Percentiles rank a stretch among this genome's conserved stretches.
phyloP scores from a whole-genome alignment of 2,113 vertebrate genomes.

The Clarias magur region DNA sequence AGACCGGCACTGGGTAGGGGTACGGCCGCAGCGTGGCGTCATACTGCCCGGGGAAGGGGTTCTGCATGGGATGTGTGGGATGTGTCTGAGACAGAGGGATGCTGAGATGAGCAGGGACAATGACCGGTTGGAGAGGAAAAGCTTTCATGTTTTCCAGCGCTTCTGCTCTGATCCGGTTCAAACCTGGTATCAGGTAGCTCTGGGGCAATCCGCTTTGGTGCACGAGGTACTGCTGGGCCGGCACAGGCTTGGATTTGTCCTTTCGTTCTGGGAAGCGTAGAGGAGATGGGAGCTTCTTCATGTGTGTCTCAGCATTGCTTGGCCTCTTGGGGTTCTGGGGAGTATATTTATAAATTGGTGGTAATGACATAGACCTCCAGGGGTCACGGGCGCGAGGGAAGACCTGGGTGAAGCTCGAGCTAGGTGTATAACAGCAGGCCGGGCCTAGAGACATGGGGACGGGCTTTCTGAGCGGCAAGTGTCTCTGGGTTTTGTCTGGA shows the following conservation, averaged over 20 bases:
- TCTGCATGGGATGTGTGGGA: conserved; percentile 63
- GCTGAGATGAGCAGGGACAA: conserved; percentile 63
- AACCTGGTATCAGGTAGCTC: conserved; percentile 54
- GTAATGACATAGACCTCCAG: conserved; percentile 62
- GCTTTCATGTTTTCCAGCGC: conserved; percentile 51
- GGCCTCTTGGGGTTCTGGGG: conserved; percentile 49
- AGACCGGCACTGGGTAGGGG: conserved; percentile 62
- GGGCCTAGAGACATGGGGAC: conserved; percentile 28
- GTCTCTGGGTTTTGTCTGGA: conserved; percentile 52
- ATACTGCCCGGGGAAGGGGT: conserved; percentile 56
- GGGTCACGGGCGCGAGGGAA: conserved; percentile 63
- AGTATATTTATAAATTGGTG: conserved; percentile 54
- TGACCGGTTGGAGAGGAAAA: conserved; percentile 50
- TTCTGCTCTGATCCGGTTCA: conserved; percentile 61
- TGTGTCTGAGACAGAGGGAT: conserved; percentile 61
- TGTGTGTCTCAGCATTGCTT: conserved; percentile 47
- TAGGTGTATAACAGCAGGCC: conserved; percentile 57
- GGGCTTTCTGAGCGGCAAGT: conserved; percentile 39
- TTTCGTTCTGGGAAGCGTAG: conserved; percentile 64
- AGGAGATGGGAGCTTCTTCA: conserved; percentile 55
- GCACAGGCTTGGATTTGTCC: conserved; percentile 65
- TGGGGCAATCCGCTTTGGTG: conserved; percentile 46
- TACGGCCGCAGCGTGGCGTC: conserved; percentile 65
- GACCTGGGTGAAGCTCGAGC: conserved; percentile 73
- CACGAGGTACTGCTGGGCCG: conserved; percentile 60